A percentile compares a stretch with the other conserved stretches of the same genome.
phyloP scores from a whole-genome alignment of 92 coral and sea anemone species.

The Bergia sp. region DNA sequence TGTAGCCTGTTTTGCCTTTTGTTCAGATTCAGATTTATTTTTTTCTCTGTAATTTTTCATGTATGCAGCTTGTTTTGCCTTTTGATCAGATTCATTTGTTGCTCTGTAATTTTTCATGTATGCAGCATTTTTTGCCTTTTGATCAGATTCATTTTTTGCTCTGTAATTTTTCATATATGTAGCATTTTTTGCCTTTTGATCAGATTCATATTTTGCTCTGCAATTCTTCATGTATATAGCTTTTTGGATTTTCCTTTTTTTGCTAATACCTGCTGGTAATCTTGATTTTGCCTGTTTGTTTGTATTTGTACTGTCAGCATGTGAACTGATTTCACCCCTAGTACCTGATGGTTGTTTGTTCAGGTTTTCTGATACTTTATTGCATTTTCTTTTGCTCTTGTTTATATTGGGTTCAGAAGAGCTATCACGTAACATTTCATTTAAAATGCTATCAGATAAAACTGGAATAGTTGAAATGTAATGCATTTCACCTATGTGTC shows the following conservation, averaged over 20 bases:
- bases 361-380: conserved; percentile 2
- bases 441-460: neutral
- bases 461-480: neutral
- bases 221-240: conserved; percentile 22
- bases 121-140: conserved; percentile 9
- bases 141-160: neutral
- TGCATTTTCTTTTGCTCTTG: conserved; percentile 25
- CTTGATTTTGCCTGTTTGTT: conserved; percentile 34
- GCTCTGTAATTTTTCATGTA: conserved; percentile 29
- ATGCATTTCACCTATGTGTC: neutral
- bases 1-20: neutral
- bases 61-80: conserved; percentile 23
- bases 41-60: conserved; percentile 30
- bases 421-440: conserved; percentile 9
- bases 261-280: conserved; percentile 36
- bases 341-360: conserved; percentile 11
- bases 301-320: conserved; percentile 35
- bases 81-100: conserved; percentile 43
- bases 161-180: conserved; percentile 31
- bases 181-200: neutral
- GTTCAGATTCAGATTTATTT: neutral
- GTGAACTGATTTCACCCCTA: conserved; percentile 27
- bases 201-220: neutral
- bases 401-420: neutral
- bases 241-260: neutral